Evolutionary conservation across 2,888 invertebrate genomes (phyloP), one percentile per base, ranked within the genome.

Genomic region (Thereva nobilitata): DNA sequence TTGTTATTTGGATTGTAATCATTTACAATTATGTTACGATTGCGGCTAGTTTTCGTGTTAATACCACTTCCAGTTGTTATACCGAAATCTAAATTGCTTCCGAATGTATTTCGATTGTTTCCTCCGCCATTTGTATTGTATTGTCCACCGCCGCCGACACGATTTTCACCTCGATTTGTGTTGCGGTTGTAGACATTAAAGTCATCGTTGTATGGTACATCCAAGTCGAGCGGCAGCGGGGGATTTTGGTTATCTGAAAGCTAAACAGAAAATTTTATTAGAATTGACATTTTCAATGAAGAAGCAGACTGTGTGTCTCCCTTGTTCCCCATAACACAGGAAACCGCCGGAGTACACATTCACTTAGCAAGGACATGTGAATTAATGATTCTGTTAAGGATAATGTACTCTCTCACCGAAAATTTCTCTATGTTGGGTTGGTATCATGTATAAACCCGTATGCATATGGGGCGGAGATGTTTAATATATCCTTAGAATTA

Each of bases 171-270:
- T 53, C 45, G 54, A 75, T 82, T 83, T 38, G 69, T 70, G 61
- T 74, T 73, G 54, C 74, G 74, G 71, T 76, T 75, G 72, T 85
- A 83, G 70, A 83, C 82, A 73, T 85, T 85, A 70, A 83, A 83
- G 76, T 86, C 86, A 78, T 85, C 86, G 72, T 86, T 86, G 76
- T 87, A 87, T 70, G 87, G 87, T 72, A 86, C 84, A 78, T 86
- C 86, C 80, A 87, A 81, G 76, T 87, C 87, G 79, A 87, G 82
- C 73, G 87, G 87, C 80, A 86, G 79, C 76, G 86, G 86, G 72
- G 87, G 87, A 80, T 87, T 85, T 73, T 84, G 78, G 71, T 76
- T 78, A 57, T 76, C 75, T 68, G 72, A 59, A 34, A 72, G 42
- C 71, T 73, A 71, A 72, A 70, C 3, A 59, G n/a, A 66, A 49